phyloP scores from a whole-genome alignment of 2,113 vertebrate species.

The Pituophis catenifer region DNA sequence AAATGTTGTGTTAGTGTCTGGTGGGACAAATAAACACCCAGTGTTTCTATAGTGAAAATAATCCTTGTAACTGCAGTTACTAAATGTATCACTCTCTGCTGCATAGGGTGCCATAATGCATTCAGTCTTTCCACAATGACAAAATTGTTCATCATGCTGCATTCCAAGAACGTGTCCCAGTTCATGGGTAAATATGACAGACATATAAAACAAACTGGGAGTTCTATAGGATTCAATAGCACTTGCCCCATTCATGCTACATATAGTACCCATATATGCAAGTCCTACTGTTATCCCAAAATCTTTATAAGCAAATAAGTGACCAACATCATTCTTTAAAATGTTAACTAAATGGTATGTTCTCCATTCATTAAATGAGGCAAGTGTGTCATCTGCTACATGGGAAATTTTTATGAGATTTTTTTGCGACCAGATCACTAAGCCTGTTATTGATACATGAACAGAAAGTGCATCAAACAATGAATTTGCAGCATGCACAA shows the following conservation, averaged over 20 bases:
- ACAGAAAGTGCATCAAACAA: neutral
- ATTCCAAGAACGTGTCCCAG: constrained; percentile 30
- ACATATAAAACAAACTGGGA: neutral
- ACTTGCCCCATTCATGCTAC: rapidly evolving
- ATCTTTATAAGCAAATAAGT: neutral
- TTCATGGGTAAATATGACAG: constrained; percentile 10
- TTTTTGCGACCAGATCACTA: constrained; percentile 10
- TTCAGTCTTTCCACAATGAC: neutral
- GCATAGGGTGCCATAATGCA: neutral
- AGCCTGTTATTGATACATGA: neutral
- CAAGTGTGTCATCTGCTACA: neutral
- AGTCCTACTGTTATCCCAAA: neutral
- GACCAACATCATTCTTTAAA: neutral
- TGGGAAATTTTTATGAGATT: neutral
- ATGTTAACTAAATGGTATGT: rapidly evolving
- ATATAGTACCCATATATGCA: neutral
- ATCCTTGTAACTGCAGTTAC: constrained; percentile 35
- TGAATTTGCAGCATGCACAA: neutral
- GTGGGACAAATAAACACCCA: constrained; percentile 3
- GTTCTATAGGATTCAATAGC: neutral
- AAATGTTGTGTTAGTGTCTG: neutral
- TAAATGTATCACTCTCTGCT: neutral
- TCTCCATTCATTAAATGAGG: rapidly evolving
- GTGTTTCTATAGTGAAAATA: constrained; percentile 57
- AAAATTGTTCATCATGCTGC: rapidly evolving